Conservation (phyloP, 2,113 vertebrate genomes). For the Collichthys lucidus region DNA sequence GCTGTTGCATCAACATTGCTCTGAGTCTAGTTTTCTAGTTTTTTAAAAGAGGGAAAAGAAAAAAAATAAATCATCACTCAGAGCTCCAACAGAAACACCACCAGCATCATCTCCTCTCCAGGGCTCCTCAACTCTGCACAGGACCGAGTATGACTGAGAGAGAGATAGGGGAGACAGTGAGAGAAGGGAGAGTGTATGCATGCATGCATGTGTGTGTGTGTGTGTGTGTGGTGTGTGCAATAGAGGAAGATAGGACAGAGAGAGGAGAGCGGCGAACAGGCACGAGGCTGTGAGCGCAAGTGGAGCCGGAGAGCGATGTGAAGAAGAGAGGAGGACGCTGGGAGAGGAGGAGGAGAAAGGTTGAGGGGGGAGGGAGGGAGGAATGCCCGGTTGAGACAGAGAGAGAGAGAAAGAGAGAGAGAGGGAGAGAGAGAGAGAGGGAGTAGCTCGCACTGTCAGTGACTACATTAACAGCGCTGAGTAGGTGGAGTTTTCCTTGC, state of each 20-base stretch:
- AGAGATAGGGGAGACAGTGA: constrained; percentile 16
- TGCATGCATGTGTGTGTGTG: background rate
- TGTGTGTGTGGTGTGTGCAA: constrained; percentile 24
- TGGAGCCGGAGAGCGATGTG: constrained; percentile 68
- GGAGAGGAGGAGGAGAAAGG: constrained; percentile 23
- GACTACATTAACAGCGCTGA: constrained; percentile 83
- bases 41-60: constrained; percentile 26
- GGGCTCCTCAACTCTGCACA: constrained; percentile 65
- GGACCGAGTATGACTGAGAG: constrained; percentile 56
- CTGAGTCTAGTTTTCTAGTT: constrained; percentile 40
- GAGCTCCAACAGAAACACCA: constrained; percentile 47
- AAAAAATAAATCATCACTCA: constrained; percentile 52
- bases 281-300: constrained; percentile 67
- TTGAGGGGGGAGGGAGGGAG: constrained; percentile 20
- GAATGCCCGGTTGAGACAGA: constrained; percentile 27
- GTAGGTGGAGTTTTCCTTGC: constrained; percentile 86
- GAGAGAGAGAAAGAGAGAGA: constrained; percentile 3
- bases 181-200: constrained; percentile 21
- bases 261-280: constrained; percentile 33
- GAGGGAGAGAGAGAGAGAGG: constrained; percentile 39
- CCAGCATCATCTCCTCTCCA: constrained; percentile 53
- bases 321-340: constrained; percentile 58
- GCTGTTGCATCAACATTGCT: constrained; percentile 76
- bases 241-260: constrained; percentile 39
- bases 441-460: constrained; percentile 60